Evolutionary conservation across 2,113 vertebrate genomes (phyloP), one percentile per base, ranked within the genome.

Genomic region (Rhea pennata): DNA sequence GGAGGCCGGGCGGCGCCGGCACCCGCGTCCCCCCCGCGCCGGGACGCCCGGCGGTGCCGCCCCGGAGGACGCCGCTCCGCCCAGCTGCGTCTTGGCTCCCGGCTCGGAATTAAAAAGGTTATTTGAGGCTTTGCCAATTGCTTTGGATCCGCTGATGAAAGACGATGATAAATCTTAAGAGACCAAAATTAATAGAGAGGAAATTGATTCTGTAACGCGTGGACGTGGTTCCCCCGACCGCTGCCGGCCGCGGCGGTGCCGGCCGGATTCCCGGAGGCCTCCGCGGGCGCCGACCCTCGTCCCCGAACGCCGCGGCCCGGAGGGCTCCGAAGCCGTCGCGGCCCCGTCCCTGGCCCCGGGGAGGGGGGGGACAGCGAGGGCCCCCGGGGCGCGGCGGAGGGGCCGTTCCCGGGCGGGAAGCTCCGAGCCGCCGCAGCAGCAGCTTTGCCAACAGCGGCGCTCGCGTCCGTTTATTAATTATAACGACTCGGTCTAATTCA

Each of bases 131-230:
- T 93, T 95, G 97, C 97, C 97, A 97, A 92, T 94, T 94, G 82
- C 94, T 97, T 94, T 93, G 95, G 97, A 97, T 97, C 95, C 67
- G 92, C 80, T 79, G 92, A 95, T 90, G 96, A 97, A 96, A 97
- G 95, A 94, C 11, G 56, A 94, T 87, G 85, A 97, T 97, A 97
- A 97, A 96, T 97, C 97, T 97, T 93, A 76, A 91, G 95, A 96
- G 97, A 96, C 83, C 89, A 88, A 97, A 97, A 97, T 97, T 97
- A 97, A 97, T 95, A 97, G 97, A 97, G 97, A 96, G 90, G 96
- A 97, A 97, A 97, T 97, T 96, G 97, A 96, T 97, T 97, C 77
- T 93, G 96, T 95, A 97, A 97, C 78, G 71, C 83, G 91, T 78
- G 89, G 97, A 95, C 88, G 93, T 91, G 96, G 95, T 96, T 96